Evolutionary conservation across 2,113 vertebrate genomes (phyloP).

Genomic region (Rhinoderma darwinii): DNA sequence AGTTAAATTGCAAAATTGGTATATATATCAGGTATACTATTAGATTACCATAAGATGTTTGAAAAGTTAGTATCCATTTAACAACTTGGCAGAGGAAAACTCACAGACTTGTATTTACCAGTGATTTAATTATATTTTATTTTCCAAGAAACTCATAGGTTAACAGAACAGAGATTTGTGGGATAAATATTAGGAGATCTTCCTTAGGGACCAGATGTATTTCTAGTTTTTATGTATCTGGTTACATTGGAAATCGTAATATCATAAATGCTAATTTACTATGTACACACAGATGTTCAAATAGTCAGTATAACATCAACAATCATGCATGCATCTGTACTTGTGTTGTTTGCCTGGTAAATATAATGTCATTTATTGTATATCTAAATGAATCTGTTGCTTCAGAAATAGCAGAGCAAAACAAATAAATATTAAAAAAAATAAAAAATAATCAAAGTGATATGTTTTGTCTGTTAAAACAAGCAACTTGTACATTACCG

Average conservation of each 20-base stretch:
- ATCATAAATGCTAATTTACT: background rate
- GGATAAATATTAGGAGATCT: background rate
- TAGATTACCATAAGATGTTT: too few relatives aligned
- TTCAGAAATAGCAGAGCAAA: background rate
- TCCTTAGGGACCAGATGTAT: background rate
- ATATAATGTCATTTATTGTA: background rate
- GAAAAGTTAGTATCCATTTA: too few relatives aligned
- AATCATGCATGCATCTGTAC: background rate
- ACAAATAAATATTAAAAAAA: background rate
- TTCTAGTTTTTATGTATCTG: background rate
- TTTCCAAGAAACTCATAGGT: background rate
- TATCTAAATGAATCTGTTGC: background rate
- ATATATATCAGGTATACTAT: too few relatives aligned
- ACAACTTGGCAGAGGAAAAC: too few relatives aligned
- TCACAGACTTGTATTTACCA: too few relatives aligned
- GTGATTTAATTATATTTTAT: too few relatives aligned
- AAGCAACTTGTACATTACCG: background rate
- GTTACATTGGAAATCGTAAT: background rate
- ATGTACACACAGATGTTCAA: conserved; percentile 3
- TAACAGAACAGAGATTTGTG: background rate
- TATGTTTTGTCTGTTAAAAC: too few relatives aligned
- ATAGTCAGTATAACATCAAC: background rate
- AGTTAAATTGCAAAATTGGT: too few relatives aligned
- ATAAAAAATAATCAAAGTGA: background rate
- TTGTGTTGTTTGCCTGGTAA: background rate